Evolutionary conservation across 2,797 vertebrate genomes (phyloP), one percentile per base, ranked within the genome.

Genomic region (Eurystomus glaucurus): DNA sequence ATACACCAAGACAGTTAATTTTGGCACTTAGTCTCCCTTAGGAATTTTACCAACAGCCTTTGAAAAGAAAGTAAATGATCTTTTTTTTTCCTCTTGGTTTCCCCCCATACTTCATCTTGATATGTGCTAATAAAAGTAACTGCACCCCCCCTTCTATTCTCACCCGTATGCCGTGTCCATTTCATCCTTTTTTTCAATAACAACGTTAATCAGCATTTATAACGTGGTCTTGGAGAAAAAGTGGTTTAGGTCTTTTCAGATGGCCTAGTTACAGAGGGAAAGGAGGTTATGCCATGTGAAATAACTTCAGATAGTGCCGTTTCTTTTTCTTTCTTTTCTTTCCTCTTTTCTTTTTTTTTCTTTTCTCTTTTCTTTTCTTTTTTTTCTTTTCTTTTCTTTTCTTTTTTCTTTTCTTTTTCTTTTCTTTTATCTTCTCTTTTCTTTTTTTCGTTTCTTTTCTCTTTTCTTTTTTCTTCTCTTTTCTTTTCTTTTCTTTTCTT

Each of bases 11-110:
- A 97, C 94, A 97, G 96, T 97, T 97, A 94, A 97, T 98, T 98
- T 97, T 97, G 97, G 96, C 97, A 97, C 86, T 97, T 95, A 71
- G 85, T 93, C 65, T 98, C 98, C 96, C 96, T 95, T 95, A 97
- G 97, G 98, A 98, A 97, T 98, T 97, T 98, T 97, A 98, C 96
- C 94, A 97, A 96, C 90, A 94, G 93, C 93, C 87, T 97, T 97
- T 93, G 94, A 80, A 98, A 97, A 98, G 86, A 96, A 98, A 97
- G 95, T 97, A 98, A 97, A 97, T 97, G 33, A 92, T 96, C 82
- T 90, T 92, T 87, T 91, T 93, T 85, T 93, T 93, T 92, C 41
- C 28, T 87, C 93, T 95, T 69, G 6, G 6, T 90, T 87, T 93
- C 81, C 62, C 93, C 83, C 68, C 87, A 82, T 83, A 89, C 76